Conservation (phyloP, 2,797 vertebrate species). For the Paguma larvata region DNA sequence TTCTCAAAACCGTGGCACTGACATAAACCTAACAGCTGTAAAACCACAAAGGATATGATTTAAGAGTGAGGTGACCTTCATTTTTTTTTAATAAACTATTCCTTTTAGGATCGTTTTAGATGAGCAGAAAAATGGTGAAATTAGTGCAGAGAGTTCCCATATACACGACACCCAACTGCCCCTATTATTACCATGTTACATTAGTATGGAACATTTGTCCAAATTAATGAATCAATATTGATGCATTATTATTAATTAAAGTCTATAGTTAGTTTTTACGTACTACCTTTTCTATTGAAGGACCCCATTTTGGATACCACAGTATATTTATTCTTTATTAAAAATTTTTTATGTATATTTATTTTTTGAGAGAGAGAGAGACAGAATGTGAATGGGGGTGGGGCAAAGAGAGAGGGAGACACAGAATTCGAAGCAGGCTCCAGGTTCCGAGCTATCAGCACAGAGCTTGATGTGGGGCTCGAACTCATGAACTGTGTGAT, state of each 20-base stretch:
- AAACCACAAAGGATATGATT: slow-evolving; percentile 65
- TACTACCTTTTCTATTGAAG: background rate
- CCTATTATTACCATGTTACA: background rate
- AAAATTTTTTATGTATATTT: too few relatives aligned
- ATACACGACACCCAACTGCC: background rate
- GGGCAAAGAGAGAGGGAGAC: too few relatives aligned
- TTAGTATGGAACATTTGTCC: background rate
- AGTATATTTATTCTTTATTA: background rate
- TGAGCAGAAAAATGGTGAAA: background rate
- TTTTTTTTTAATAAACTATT: background rate
- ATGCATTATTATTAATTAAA: background rate
- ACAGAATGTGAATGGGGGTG: too few relatives aligned
- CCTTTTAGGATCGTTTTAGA: background rate
- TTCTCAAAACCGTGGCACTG: background rate
- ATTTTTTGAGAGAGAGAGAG: too few relatives aligned
- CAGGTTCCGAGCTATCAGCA: too few relatives aligned
- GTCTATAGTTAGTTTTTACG: background rate
- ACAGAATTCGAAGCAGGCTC: too few relatives aligned
- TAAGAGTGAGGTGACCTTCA: background rate
- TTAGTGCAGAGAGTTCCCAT: background rate
- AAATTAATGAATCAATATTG: background rate
- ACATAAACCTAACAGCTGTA: background rate
- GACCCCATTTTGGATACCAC: background rate
- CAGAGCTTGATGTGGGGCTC: too few relatives aligned
- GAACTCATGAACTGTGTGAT: too few relatives aligned